Evolutionary conservation across 2,113 vertebrate genomes (phyloP), one percentile per base, ranked within the genome.

Genomic region (Paramisgurnus dabryanus): DNA sequence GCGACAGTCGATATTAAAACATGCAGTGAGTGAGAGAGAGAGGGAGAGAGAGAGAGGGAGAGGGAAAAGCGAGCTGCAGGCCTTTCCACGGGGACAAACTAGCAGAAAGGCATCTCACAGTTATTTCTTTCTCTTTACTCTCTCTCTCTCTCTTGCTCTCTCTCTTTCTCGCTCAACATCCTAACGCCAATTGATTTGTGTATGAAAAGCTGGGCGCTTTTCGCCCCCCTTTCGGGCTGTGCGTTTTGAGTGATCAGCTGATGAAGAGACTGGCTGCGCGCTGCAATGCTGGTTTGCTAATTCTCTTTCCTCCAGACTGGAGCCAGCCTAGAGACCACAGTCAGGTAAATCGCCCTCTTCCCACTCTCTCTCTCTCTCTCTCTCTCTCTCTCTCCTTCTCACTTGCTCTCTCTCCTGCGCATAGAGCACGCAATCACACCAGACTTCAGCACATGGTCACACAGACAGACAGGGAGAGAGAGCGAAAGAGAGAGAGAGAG

Each of bases 251-350:
- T 96, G 97, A 98, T 99, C 97, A 98, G 96, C 97, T 98, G 97
- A 99, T 99, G 96, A 99, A 99, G 96, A 99, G 96, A 96, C 95
- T 98, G 94, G 96, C 95, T 94, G 95, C 96, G 94, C 96, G 95
- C 95, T 96, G 96, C 96, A 97, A 98, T 97, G 95, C 97, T 95
- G 96, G 96, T 89, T 95, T 98, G 96, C 96, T 99, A 97, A 99
- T 99, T 98, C 98, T 99, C 95, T 99, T 95, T 95, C 96, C 96
- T 94, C 94, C 97, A 95, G 97, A 96, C 95, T 95, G 94, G 93
- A 95, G 94, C 93, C 95, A 93, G 95, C 95, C 95, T 94, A 95
- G 96, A 95, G 94, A 96, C 93, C 95, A 95, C 96, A 93, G 92
- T 93, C 96, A 99, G 97, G 97, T 99, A 99, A 98, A 98, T 95